Percentiles rank a stretch among this genome's conserved stretches.
Evolutionary conservation across 2,888 invertebrate genomes (phyloP).

Genomic region (Strigamia transsilvanica): DNA sequence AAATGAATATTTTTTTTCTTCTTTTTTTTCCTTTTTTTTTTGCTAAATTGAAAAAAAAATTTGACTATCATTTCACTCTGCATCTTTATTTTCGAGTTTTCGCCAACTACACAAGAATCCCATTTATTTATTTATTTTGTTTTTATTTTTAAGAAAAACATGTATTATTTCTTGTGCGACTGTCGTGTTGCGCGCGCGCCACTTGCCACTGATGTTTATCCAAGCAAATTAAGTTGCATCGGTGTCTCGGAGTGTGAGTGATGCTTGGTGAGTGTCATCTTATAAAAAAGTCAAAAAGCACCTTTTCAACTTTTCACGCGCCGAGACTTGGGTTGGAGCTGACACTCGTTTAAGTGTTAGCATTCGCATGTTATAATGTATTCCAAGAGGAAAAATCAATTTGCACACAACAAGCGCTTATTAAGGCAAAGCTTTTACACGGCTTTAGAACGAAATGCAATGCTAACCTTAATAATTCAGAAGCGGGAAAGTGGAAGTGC

Average conservation of each 20-base stretch:
- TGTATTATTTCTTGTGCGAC: no score
- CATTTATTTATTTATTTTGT: neutral
- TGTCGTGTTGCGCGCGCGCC: neutral
- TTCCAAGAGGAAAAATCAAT: conserved; percentile 1
- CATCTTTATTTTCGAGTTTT: neutral
- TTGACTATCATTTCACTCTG: neutral
- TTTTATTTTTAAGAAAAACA: no score
- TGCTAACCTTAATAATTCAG: neutral
- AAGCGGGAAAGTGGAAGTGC: neutral
- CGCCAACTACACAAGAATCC: neutral
- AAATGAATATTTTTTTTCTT: neutral
- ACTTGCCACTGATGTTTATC: neutral
- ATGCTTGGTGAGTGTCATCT: neutral
- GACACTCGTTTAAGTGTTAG: neutral
- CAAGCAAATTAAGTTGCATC: neutral
- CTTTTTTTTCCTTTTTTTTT: neutral
- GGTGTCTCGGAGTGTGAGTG: neutral
- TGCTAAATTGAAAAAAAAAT: neutral
- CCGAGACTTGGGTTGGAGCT: neutral
- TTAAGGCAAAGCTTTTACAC: neutral
- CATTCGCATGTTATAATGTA: neutral
- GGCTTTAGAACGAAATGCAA: neutral
- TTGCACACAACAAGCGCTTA: neutral
- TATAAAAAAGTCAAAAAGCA: conserved; percentile 2
- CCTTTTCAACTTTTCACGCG: conserved; percentile 2